Evolutionary conservation across 2,797 vertebrate species (phyloP), one percentile per base, ranked within the genome.

Genomic region (Vireo griseus): DNA sequence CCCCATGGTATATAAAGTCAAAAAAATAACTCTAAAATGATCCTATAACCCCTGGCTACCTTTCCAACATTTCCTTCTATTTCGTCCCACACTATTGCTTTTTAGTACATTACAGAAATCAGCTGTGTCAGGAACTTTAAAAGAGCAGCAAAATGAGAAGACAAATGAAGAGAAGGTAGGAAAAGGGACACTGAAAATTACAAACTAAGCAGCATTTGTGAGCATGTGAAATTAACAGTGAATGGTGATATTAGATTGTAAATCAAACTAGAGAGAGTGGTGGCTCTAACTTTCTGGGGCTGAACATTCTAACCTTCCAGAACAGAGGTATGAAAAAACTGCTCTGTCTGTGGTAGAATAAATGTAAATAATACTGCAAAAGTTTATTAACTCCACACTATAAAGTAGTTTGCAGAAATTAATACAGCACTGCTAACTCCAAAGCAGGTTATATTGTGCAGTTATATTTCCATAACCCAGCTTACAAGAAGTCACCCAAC

Each of bases 1-100:
- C 13, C 5, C 13, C 1, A 1, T 5, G 19, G 13, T 22, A 81
- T 5, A 52, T 9, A 39, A 79, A n/a, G 26, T 54, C 1, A 72
- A 77, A 69, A 69, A 69, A 65, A 33, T 16, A 62, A 35, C 47
- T 26, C 44, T 21, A 48, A 84, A 65, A 68, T 21, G 13, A 86
- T 45, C 16, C 51, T 33, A 22, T 26, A 31, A 61, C 4, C 10
- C 10, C 12, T 33, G 11, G 8, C 15, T 90, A 40, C 37, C 33
- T 7, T 51, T 68, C 29, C 42, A 92, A 20, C 33, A 50, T 24
- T 45, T 21, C 35, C 24, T 76, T 50, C 63, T 79, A 39, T 16
- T 76, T 90, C 76, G 28, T 65, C 15, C 28, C 12, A 29, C 58
- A 58, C 29, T 17, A 33, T 3, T 31, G 24, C 17, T 52, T 81